Evolutionary conservation across 1,140 invertebrate genomes (phyloP).

Genomic region (Cardiocondyla obscurior): DNA sequence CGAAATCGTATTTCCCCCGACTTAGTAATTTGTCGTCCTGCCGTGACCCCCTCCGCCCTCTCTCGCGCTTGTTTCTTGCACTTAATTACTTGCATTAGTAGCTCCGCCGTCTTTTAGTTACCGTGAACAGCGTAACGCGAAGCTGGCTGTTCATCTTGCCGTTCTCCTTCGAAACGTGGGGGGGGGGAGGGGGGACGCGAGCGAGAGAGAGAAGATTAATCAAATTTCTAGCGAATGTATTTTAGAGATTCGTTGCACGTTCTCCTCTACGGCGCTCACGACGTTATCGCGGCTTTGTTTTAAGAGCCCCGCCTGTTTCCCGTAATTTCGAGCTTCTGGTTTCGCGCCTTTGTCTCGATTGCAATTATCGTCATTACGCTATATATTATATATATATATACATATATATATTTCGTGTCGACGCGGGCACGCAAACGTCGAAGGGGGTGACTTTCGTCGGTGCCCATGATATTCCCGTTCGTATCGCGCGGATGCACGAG

Average conservation of each 20-base stretch:
- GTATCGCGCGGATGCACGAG: not conserved
- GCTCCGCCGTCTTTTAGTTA: conserved; percentile 54
- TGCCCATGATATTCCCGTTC: not conserved
- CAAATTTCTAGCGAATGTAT: conserved; percentile 33
- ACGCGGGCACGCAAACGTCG: not conserved
- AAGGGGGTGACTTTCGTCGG: not conserved
- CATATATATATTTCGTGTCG: not conserved
- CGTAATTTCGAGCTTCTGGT: not conserved
- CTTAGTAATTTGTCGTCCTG: conserved; percentile 62
- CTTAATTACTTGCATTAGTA: conserved; percentile 66
- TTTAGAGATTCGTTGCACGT: conserved; percentile 28
- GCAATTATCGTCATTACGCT: not conserved
- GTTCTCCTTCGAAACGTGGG: not conserved
- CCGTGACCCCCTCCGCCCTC: not conserved
- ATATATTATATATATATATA: too few relatives aligned
- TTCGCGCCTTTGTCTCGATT: not conserved
- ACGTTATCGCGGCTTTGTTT: conserved; percentile 1
- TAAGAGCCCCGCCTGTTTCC: not conserved
- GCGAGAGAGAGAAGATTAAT: conserved; percentile 36
- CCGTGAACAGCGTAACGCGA: conserved; percentile 44
- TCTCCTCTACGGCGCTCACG: not conserved
- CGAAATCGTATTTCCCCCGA: conserved; percentile 62
- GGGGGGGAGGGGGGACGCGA: too few relatives aligned
- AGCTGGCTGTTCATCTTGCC: conserved; percentile 44
- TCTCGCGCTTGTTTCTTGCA: conserved; percentile 43